These are phyloP conservation scores for Noctua fimbriata DNA, from an alignment of 2,888 invertebrate species.

Conservation along the genomic window DNA sequence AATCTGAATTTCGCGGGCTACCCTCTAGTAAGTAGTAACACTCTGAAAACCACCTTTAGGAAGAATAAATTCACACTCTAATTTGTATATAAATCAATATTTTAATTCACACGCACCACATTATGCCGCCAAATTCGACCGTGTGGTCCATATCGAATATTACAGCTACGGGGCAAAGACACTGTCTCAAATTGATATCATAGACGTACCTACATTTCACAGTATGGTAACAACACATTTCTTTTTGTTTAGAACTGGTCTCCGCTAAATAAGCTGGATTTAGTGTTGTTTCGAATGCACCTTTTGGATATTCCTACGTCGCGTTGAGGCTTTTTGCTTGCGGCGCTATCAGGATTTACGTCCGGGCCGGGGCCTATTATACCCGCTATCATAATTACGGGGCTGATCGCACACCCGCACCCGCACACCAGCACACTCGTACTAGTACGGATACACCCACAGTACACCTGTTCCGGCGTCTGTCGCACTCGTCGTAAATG, in stretches of 20 bases:
- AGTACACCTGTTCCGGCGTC: constrained; percentile 56
- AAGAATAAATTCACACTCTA: not conserved
- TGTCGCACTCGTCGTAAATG: constrained; percentile 49
- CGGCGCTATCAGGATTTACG: constrained; percentile 62
- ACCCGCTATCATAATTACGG: constrained; percentile 68
- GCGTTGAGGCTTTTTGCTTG: constrained; percentile 53
- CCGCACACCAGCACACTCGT: not conserved
- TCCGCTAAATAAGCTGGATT: not conserved
- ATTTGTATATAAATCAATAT: too few species aligned
- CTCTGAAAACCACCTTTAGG: not conserved
- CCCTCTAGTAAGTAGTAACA: not conserved
- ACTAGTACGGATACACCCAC: not conserved
- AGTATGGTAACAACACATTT: not conserved
- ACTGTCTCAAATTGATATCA: not conserved
- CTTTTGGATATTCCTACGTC: constrained; percentile 10
- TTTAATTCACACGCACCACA: too few species aligned
- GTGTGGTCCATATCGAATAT: too few species aligned
- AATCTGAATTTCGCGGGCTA: too few species aligned
- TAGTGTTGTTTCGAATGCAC: not conserved
- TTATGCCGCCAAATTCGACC: too few species aligned
- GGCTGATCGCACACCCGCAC: constrained; percentile 63
- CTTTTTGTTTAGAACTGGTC: not conserved
- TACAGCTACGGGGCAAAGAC: not conserved
- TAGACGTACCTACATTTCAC: not conserved
- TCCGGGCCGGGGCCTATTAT: constrained; percentile 65